Evolutionary conservation across 2,113 vertebrate species (phyloP).

Genomic region (Myrmecobius fasciatus): DNA sequence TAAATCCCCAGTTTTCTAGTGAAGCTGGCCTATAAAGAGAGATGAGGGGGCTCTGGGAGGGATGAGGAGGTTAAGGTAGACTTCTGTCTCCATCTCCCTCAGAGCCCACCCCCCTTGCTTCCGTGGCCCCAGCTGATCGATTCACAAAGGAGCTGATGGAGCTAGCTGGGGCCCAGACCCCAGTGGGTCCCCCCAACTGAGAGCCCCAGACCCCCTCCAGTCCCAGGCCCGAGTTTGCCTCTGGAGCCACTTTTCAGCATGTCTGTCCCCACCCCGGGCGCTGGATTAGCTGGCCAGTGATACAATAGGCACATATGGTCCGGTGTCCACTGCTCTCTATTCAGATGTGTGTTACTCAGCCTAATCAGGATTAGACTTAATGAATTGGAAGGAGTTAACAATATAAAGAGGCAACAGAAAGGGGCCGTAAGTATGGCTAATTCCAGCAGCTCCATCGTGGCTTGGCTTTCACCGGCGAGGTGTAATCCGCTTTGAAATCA

Average conservation of each 20-base stretch:
- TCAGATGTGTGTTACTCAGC: constrained; percentile 91
- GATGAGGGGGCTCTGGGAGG: not conserved
- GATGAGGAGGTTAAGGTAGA: not conserved
- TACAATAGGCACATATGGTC: constrained; percentile 95
- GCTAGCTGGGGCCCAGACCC: constrained; percentile 15
- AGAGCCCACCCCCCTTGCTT: constrained; percentile 39
- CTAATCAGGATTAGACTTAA: constrained; percentile 97
- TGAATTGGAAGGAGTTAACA: constrained; percentile 99
- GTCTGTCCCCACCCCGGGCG: constrained; percentile 82
- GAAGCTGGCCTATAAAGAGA: not conserved
- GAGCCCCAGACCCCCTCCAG: constrained; percentile 62
- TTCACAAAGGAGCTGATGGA: constrained; percentile 84
- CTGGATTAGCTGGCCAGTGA: constrained; percentile 89
- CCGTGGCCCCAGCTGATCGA: constrained; percentile 76
- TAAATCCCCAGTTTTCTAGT: not conserved
- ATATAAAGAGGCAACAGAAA: constrained; percentile 91
- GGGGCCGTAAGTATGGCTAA: constrained; percentile 91
- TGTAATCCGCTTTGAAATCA: constrained; percentile 99
- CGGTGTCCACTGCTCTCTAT: constrained; percentile 87
- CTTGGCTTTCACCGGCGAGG: constrained; percentile 88
- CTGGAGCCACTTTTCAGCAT: constrained; percentile 73
- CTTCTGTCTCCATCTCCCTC: not conserved
- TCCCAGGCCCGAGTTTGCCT: constrained; percentile 58
- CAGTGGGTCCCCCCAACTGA: constrained; percentile 63
- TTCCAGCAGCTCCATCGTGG: constrained; percentile 89